These are phyloP conservation scores for Pyralis farinalis DNA, from an alignment of 2,888 invertebrate species.

Conservation along the genomic window DNA sequence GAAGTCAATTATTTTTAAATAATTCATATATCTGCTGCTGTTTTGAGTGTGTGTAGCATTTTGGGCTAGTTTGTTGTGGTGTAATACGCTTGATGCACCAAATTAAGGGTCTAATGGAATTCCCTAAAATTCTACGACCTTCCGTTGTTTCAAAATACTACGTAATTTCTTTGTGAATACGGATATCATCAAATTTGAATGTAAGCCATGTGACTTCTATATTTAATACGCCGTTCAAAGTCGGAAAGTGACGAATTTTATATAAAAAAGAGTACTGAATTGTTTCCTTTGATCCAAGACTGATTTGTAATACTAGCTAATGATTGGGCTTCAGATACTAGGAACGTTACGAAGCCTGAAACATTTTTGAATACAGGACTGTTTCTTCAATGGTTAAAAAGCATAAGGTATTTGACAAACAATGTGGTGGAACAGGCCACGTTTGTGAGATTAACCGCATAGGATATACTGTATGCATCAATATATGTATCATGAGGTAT, in stretches of 20 bases:
- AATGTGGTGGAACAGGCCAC: constrained; percentile 21
- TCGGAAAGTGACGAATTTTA: constrained; percentile 38
- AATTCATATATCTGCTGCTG: constrained; percentile 17
- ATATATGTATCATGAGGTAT: too few relatives aligned
- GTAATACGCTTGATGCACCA: background rate
- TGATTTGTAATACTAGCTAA: constrained; percentile 60
- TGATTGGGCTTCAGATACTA: constrained; percentile 43
- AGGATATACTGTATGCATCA: constrained; percentile 15
- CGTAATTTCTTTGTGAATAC: constrained; percentile 13
- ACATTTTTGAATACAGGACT: constrained; percentile 32
- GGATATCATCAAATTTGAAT: constrained; percentile 19
- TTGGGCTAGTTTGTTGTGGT: constrained; percentile 1
- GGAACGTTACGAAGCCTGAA: constrained; percentile 31
- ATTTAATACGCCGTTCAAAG: constrained; percentile 28
- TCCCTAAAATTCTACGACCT: constrained; percentile 42
- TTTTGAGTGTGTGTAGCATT: constrained; percentile 1
- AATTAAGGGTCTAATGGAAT: constrained; percentile 34
- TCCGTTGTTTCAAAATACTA: constrained; percentile 12
- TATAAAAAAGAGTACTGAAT: constrained; percentile 42
- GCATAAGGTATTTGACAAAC: constrained; percentile 21
- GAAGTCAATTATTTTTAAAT: constrained; percentile 8
- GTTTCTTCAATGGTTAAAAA: constrained; percentile 41
- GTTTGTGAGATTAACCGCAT: constrained; percentile 40
- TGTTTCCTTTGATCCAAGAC: constrained; percentile 72
- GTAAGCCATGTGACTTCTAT: constrained; percentile 31